These are phyloP conservation scores for Anorthoa munda DNA, from an alignment of 2,888 invertebrate species.

Conservation along the genomic window DNA sequence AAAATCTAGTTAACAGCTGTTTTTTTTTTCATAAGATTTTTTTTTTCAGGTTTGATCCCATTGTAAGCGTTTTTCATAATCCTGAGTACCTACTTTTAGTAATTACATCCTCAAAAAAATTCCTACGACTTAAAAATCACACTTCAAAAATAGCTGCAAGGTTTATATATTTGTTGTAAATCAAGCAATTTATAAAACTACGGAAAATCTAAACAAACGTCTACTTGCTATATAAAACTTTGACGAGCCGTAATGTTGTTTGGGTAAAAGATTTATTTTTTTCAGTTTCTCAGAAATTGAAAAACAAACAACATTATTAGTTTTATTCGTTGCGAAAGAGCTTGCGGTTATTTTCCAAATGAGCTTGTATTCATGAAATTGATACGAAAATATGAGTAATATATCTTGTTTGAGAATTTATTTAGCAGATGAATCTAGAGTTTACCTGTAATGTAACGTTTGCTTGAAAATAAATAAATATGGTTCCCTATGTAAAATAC, in stretches of 20 bases:
- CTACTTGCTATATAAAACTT: constrained; percentile 1
- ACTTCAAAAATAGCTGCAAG: neutral
- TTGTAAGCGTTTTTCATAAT: too few species aligned
- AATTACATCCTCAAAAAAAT: too few species aligned
- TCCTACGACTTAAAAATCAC: neutral
- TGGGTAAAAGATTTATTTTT: neutral
- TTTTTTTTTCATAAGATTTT: too few species aligned
- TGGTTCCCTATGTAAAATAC: neutral
- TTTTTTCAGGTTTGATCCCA: too few species aligned
- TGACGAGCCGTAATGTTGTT: constrained; percentile 2
- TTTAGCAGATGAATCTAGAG: neutral
- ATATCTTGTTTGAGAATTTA: neutral
- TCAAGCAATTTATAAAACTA: neutral
- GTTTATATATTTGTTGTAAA: neutral
- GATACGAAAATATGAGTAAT: neutral
- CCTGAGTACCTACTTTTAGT: too few species aligned
- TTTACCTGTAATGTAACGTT: neutral
- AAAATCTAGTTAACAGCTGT: too few species aligned
- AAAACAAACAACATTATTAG: neutral
- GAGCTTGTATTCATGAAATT: neutral
- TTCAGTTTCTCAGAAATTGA: constrained; percentile 10
- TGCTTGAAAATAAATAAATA: neutral
- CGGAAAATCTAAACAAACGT: neutral
- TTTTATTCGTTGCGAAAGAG: neutral
- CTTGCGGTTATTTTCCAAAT: neutral